phyloP scores from a whole-genome alignment of 2,888 invertebrate genomes.

The Morpho achilles region DNA sequence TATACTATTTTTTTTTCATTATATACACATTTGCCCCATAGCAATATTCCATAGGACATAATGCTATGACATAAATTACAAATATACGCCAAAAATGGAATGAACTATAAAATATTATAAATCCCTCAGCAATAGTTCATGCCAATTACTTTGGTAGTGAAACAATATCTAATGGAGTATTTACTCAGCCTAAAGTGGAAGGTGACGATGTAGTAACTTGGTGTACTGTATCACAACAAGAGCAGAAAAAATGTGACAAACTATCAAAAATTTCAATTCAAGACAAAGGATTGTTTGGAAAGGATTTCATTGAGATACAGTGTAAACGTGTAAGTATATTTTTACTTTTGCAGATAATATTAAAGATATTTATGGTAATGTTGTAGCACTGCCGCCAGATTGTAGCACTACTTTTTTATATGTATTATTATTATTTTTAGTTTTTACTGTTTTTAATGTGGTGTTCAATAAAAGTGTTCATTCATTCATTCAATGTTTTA shows the following conservation, averaged over 20 bases:
- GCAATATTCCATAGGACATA: too few relatives aligned
- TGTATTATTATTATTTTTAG: too few relatives aligned
- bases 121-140: neutral
- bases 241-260: constrained; percentile 90
- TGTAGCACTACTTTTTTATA: too few relatives aligned
- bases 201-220: constrained; percentile 79
- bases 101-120: too few relatives aligned
- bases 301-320: constrained; percentile 81
- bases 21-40: too few relatives aligned
- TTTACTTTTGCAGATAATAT: neutral
- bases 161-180: constrained; percentile 37
- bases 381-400: too few relatives aligned
- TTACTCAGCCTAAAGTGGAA: constrained; percentile 42
- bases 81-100: too few relatives aligned
- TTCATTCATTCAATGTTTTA: too few relatives aligned
- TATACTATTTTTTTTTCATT: too few relatives aligned
- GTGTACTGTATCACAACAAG: constrained; percentile 90
- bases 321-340: constrained; percentile 80
- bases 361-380: neutral
- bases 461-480: too few relatives aligned
- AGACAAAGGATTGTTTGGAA: constrained; percentile 82
- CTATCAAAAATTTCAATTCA: constrained; percentile 83
- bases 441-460: too few relatives aligned
- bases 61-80: too few relatives aligned
- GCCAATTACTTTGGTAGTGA: constrained; percentile 35